These are phyloP conservation scores for Harpagifer antarcticus DNA, from an alignment of 2,797 vertebrate species.

Conservation along the genomic window DNA sequence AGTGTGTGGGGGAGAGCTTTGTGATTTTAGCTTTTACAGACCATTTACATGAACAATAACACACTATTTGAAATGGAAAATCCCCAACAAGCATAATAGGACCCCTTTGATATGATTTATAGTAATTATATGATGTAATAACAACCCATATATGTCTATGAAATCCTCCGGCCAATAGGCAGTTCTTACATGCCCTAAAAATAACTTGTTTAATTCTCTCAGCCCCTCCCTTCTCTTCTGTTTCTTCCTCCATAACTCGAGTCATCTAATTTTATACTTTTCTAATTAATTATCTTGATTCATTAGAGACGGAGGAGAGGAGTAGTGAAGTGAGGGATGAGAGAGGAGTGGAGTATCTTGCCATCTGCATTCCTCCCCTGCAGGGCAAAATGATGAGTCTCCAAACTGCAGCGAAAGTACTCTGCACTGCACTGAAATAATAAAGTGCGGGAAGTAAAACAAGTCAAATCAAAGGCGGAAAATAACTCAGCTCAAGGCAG, in stretches of 20 bases:
- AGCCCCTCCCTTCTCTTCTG: not conserved
- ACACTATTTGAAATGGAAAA: too few relatives aligned
- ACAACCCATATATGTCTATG: too few relatives aligned
- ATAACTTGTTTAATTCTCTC: conserved; percentile 25
- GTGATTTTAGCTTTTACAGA: too few relatives aligned
- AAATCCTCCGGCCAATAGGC: not conserved
- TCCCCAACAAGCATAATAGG: too few relatives aligned
- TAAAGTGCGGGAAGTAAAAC: conserved; percentile 45
- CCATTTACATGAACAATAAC: too few relatives aligned
- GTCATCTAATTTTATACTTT: conserved; percentile 65
- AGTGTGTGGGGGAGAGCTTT: too few relatives aligned
- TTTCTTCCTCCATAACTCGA: conserved; percentile 21
- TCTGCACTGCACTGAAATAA: conserved; percentile 59
- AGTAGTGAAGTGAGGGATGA: conserved; percentile 51
- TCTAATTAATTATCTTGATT: conserved; percentile 74
- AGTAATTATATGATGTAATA: too few relatives aligned
- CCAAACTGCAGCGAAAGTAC: conserved; percentile 67
- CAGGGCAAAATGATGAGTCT: conserved; percentile 69
- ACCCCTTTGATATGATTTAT: too few relatives aligned
- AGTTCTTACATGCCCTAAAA: conserved; percentile 14
- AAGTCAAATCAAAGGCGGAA: conserved; percentile 51
- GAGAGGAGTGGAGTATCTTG: conserved; percentile 67
- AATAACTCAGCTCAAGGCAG: conserved; percentile 58
- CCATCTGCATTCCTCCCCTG: conserved; percentile 78
- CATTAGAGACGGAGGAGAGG: conserved; percentile 54